phyloP scores from a whole-genome alignment of 2,113 vertebrate species.

The Anhinga rufa region DNA sequence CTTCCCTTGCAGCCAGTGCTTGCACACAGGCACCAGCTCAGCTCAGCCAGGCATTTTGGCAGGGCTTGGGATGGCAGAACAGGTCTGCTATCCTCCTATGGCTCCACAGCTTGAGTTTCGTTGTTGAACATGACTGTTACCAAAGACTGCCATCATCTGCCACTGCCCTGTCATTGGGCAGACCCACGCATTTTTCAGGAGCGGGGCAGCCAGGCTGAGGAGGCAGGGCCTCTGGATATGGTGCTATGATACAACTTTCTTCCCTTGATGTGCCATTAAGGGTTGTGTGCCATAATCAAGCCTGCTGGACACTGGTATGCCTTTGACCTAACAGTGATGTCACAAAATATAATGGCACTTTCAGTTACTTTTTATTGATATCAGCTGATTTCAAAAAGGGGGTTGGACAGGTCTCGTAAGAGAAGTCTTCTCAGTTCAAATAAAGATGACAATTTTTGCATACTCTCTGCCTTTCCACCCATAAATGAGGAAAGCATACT shows the following conservation, averaged over 20 bases:
- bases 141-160: neutral
- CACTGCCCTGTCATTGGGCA: neutral
- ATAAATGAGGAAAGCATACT: neutral
- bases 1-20: neutral
- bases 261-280: neutral
- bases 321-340: neutral
- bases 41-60: neutral
- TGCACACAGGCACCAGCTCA: neutral
- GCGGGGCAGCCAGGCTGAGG: neutral
- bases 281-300: neutral
- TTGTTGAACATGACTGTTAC: neutral
- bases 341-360: neutral
- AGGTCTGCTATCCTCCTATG: neutral
- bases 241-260: neutral
- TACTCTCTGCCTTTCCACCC: neutral
- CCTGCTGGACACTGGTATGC: neutral
- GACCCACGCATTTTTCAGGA: rapidly evolving
- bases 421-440: neutral
- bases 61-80: neutral
- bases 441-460: neutral
- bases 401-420: neutral
- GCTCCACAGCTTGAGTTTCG: neutral
- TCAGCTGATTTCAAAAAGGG: neutral
- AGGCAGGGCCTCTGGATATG: neutral
- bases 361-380: neutral